A percentile compares a stretch with the other conserved stretches of the same genome.
Conservation (phyloP, 2,113 vertebrate species). For the Dryoscopus gambensis region DNA sequence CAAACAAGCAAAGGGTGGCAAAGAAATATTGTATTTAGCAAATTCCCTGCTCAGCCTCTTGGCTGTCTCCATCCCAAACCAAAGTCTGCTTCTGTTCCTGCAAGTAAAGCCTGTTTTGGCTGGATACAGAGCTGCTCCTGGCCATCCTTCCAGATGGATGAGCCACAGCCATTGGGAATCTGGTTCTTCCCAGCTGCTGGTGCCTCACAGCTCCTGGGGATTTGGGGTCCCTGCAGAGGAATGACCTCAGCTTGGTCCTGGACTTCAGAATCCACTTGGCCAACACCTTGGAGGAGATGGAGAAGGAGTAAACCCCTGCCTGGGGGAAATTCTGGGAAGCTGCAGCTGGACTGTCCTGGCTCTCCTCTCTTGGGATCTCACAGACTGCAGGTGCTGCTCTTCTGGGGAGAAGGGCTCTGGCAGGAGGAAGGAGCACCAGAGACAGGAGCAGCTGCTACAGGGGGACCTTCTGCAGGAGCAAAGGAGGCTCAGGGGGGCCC, state of each 20-base stretch:
- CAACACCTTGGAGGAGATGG: background rate
- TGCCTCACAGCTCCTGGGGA: background rate
- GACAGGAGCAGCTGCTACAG: background rate
- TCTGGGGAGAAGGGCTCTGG: background rate
- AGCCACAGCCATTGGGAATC: background rate
- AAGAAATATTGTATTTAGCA: background rate
- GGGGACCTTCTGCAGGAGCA: background rate
- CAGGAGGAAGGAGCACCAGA: background rate
- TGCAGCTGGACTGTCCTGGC: background rate
- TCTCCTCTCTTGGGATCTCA: background rate
- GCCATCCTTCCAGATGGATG: background rate
- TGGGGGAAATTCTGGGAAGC: background rate
- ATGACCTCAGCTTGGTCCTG: background rate
- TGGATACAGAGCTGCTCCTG: background rate
- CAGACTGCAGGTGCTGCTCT: background rate
- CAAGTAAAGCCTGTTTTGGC: background rate
- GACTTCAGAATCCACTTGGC: background rate
- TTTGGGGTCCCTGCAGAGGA: background rate
- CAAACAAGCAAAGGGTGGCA: background rate
- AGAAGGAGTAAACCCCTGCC: background rate
- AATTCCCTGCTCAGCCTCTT: background rate
- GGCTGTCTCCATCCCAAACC: background rate
- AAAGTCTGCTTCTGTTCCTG: background rate
- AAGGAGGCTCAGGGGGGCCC: background rate
- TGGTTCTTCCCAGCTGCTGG: background rate